Base-by-base conservation (phyloP, 2,797 vertebrate species). In the Yasuhikotakia modesta region DNA sequence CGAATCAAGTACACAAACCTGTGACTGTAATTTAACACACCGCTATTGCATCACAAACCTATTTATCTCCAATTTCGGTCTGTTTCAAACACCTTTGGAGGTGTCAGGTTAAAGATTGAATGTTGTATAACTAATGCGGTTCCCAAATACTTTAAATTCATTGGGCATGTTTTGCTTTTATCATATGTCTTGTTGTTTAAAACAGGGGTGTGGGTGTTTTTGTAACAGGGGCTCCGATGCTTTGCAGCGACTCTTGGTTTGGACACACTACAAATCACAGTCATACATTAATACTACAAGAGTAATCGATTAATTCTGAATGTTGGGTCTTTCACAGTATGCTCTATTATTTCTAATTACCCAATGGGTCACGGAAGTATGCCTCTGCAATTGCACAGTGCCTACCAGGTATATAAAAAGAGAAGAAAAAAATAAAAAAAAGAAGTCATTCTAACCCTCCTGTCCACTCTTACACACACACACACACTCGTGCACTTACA, bases 291-390 rank as follows among this genome's bases (percentile, higher is more conserved):
- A 83, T 76, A 80, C 71, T 75, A 83, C 80, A 80, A 79, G 78
- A 81, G 81, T 82, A 83, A 85, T 85, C 84, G 84, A 85, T 85
- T 83, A 80, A 83, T 81, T 83, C 82, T 81, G 73, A 78, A 78
- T 82, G 81, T 76, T 80, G 73, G 77, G 81, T 65, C 79, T 78
- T 82, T 80, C 57, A 70, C 73, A 81, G 78, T 82, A 82, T 79
- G 78, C 77, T 81, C 79, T 83, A 85, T 82, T 81, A 83, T 85
- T 83, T 85, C 74, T 85, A 83, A 85, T 85, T 85, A 83, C 81
- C 81, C 82, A 78, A 78, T 80, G 78, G 82, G 73, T 83, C 79
- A 81, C 67, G 81, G 70, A 85, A 83, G 81, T 85, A 76, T 77
- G 79, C 84, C 71, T 85, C 79, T 78, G 79, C 84, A 80, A 83